Evolutionary conservation across 23 tunicate species (phyloP), one percentile per base, ranked within the genome.

Genomic region (Diplosoma virens): DNA sequence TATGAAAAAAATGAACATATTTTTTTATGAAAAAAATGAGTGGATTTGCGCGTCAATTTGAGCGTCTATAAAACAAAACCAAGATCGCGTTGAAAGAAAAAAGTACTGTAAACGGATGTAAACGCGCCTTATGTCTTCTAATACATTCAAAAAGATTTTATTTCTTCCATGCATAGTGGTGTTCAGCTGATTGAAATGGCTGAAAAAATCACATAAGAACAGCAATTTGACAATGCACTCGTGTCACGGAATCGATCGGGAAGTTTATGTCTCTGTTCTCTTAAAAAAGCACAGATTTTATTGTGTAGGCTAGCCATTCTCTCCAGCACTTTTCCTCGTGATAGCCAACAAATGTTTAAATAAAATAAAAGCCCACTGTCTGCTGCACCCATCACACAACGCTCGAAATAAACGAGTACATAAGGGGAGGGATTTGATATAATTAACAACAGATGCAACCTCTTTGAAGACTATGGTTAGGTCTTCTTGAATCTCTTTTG

Each of bases 161-260:
- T 72, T 22, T 72, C 23, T 72, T 47, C 61, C 61, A 60, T 20
- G 78, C 78, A 72, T 72, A 72, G 61, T 45, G 78, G 36, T 29
- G 37, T 72, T 72, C 33, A 72, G 37, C 37, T 47, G 61, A 25
- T 72, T 72, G 29, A 48, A 25, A 72, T 72, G 78, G 78, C 78
- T 72, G 78, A 72, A 72, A 72, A 71, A 66, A 63, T 71, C 80
- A 33, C 80, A 41, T 32, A 80, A 80, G 80, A 79, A 79, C 11
- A 79, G 59, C 85, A 80, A 80, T 46, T 80, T 80, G 21, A 47
- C 85, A 80, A 80, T 79, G 11, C 14, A 41, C 14, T 41, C 14
- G 50, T 41, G 50, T 41, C 14, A 14, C 50, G 9, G 50, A 41
- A 41, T 41, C 50, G 50, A 41, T 41, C 50, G 50, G 50, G 11